Conservation (phyloP, 2,888 invertebrate genomes). For the Thereva unica region DNA sequence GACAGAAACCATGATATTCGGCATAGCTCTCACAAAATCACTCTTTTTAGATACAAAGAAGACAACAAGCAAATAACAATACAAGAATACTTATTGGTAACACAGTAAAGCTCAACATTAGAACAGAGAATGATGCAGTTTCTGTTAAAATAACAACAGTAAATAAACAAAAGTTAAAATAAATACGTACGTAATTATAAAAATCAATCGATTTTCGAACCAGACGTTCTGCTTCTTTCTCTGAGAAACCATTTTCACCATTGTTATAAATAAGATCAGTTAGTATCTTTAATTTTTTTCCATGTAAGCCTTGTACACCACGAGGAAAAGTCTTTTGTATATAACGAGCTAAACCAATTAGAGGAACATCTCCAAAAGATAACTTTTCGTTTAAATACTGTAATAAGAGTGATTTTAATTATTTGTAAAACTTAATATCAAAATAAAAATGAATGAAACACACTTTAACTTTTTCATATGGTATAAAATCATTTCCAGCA, state of each 20-base stretch:
- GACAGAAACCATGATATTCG: too few relatives aligned
- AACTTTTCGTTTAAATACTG: constrained; percentile 17
- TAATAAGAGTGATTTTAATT: neutral
- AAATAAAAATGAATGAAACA: neutral
- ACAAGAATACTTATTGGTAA: too few relatives aligned
- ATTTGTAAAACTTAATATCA: neutral
- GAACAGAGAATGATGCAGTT: too few relatives aligned
- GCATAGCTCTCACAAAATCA: too few relatives aligned
- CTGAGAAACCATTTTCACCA: constrained; percentile 14
- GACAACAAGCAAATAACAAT: too few relatives aligned
- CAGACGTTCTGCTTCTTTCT: neutral
- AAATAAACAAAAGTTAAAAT: too few relatives aligned
- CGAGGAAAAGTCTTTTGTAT: constrained; percentile 25
- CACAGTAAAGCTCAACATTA: too few relatives aligned
- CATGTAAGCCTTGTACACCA: constrained; percentile 8
- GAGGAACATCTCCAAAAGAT: neutral
- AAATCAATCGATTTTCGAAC: constrained; percentile 25
- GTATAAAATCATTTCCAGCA: constrained; percentile 36
- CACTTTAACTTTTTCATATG: constrained; percentile 26
- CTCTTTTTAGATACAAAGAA: too few relatives aligned
- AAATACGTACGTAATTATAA: constrained; percentile 33
- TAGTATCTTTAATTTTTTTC: neutral
- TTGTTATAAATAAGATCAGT: constrained; percentile 23
- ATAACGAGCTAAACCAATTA: constrained; percentile 20
- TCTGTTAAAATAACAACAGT: too few relatives aligned